phyloP scores from a whole-genome alignment of 2,888 invertebrate species.

The Apotomis turbidana region DNA sequence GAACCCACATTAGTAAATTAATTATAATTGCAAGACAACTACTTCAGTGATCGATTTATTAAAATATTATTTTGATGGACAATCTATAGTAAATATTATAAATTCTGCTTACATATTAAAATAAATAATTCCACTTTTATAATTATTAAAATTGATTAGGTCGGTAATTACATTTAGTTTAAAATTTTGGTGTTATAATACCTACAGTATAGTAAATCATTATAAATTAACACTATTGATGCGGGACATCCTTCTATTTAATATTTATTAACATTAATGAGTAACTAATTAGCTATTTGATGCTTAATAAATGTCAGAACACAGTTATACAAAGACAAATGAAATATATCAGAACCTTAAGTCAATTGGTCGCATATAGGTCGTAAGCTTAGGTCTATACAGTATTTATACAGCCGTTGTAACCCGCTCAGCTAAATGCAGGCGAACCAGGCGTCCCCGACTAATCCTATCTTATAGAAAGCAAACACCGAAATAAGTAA shows the following conservation, averaged over 20 bases:
- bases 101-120: constrained; percentile 43
- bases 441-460: constrained; percentile 24
- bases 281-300: constrained; percentile 23
- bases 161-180: constrained; percentile 35
- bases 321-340: constrained; percentile 30
- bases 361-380: constrained; percentile 32
- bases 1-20: constrained; percentile 6
- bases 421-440: constrained; percentile 29
- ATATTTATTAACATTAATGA: constrained; percentile 14
- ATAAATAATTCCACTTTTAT: constrained; percentile 46
- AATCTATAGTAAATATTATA: constrained; percentile 29
- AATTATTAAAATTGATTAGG: constrained; percentile 39
- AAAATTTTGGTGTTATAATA: constrained; percentile 37
- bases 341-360: constrained; percentile 15
- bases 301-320: constrained; percentile 15
- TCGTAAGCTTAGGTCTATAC: constrained; percentile 24
- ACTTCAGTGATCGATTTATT: constrained; percentile 21
- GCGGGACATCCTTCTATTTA: constrained; percentile 17
- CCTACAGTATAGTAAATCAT: constrained; percentile 25
- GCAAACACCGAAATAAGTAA: constrained; percentile 30
- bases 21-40: constrained; percentile 9
- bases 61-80: constrained; percentile 28
- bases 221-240: constrained; percentile 15
- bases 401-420: constrained; percentile 29
- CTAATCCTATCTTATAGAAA: background rate